Base-by-base conservation (phyloP, 2,888 invertebrate genomes). In the Nowickia ferox region DNA sequence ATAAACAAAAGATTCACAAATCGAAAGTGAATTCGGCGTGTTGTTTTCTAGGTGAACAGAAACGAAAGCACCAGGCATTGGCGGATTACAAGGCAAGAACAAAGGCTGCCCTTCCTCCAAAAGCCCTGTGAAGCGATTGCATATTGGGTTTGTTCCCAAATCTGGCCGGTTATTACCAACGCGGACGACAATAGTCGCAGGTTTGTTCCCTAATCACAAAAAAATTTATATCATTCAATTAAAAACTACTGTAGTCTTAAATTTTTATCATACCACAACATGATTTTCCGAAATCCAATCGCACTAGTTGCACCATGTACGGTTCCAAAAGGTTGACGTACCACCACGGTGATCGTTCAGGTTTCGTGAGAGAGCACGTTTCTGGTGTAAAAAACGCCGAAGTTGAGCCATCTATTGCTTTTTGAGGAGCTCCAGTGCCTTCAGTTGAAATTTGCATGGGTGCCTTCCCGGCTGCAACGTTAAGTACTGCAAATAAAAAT, bases 41-140 rank as follows among this genome's bases (percentile, higher is more conserved):
- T 95, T 94, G 0, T 96, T 95, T 93, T 98, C 98, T 79, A 98
- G 92, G 90, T 98, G 98, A 0, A 98, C 97, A 88, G 97, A 97
- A 86, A 98, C 98, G 92, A 98, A 98, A 10, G 98, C 98, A 0
- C 98, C 98, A 0, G 98, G 97, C 97, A 98, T 98, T 0, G 98
- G 98, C 1, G 98, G 98, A 93, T 97, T 97, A 93, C 98, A 98
- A 0, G 98, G 98, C 71, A 98, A 93, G 93, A 98, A 98, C 9
- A 98, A 94, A 0, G 98, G 98, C 90, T 97, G 97, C 0, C 98
- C 98, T 91, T 97, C 97, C 91, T 98, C 97, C 13, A 97, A 93
- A 85, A 95, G 95, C 1, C 97, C 97, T 9, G 96, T 97, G 93
- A 97, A 98, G 6, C 97, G 95, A 93, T 98, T 98, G 93, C 98